Percentiles rank a stretch among this genome's conserved stretches.
Conservation (phyloP, 2,797 vertebrate species). For the Choloepus didactylus region DNA sequence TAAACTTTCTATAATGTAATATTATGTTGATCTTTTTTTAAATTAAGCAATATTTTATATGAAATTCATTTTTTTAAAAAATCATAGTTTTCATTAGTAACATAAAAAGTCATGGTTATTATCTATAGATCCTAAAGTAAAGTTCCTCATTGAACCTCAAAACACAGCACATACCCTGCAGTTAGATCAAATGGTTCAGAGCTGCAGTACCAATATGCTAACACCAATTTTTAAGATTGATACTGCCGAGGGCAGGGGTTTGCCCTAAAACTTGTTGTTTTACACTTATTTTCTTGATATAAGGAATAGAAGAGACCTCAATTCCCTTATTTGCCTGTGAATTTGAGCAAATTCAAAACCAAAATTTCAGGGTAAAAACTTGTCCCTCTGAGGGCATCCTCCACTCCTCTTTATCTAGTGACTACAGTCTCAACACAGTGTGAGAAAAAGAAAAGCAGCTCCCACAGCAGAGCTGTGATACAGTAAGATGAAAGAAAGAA, state of each 20-base stretch:
- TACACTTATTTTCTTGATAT: not conserved
- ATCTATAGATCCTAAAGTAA: not conserved
- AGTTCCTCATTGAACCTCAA: not conserved
- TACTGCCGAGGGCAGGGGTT: not conserved
- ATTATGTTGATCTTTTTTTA: not conserved
- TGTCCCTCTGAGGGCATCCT: not conserved
- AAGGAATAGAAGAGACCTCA: not conserved
- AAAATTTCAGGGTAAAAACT: not conserved
- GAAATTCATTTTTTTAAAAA: not conserved
- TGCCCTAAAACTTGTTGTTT: not conserved
- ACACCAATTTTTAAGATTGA: not conserved
- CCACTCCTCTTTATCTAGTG: not conserved
- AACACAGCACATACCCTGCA: not conserved
- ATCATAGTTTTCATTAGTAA: not conserved
- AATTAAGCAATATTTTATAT: not conserved
- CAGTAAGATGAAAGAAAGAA: not conserved
- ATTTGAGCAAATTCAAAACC: not conserved
- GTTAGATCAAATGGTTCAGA: not conserved
- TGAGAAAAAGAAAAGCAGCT: not conserved
- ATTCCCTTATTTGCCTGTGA: not conserved
- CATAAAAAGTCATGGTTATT: not conserved
- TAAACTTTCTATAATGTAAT: not conserved
- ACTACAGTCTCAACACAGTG: no score
- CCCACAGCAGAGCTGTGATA: not conserved
- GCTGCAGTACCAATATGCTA: not conserved